These are phyloP conservation scores for Onychomys arenicola DNA, from an alignment of 2,797 vertebrate genomes.

Conservation along the genomic window DNA sequence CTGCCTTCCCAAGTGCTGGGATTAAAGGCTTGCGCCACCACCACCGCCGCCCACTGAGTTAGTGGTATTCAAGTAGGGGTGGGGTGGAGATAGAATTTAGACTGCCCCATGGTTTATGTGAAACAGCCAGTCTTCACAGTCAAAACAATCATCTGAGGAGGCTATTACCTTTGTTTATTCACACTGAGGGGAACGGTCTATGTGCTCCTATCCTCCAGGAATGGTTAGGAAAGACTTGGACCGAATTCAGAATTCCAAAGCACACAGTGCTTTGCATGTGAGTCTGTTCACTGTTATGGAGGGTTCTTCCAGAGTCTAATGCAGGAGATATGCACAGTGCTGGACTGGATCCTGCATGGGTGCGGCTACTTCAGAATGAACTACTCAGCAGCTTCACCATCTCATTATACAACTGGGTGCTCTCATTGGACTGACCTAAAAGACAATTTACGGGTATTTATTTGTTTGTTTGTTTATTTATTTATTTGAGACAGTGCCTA, in stretches of 20 bases:
- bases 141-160: neutral
- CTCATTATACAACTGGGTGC: conserved; percentile 76
- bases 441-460: neutral
- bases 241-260: neutral
- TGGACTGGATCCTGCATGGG: conserved; percentile 75
- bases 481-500: neutral
- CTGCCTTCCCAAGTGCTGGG: neutral
- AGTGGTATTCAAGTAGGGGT: neutral
- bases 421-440: conserved; percentile 72
- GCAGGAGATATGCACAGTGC: conserved; percentile 69
- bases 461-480: too few relatives aligned
- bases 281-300: conserved; percentile 63
- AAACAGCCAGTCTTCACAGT: neutral
- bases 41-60: neutral
- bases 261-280: neutral
- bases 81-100: neutral
- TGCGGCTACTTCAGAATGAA: conserved; percentile 64
- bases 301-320: conserved; percentile 40
- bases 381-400: conserved; percentile 79
- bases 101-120: neutral
- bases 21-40: neutral
- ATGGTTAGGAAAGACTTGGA: neutral
- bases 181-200: neutral
- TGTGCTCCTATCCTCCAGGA: neutral
- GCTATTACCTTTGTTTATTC: neutral